A percentile compares a stretch with the other conserved stretches of the same genome.
Conservation (phyloP, 92 coral and sea anemone species). For the Micromussa lordhowensis region DNA sequence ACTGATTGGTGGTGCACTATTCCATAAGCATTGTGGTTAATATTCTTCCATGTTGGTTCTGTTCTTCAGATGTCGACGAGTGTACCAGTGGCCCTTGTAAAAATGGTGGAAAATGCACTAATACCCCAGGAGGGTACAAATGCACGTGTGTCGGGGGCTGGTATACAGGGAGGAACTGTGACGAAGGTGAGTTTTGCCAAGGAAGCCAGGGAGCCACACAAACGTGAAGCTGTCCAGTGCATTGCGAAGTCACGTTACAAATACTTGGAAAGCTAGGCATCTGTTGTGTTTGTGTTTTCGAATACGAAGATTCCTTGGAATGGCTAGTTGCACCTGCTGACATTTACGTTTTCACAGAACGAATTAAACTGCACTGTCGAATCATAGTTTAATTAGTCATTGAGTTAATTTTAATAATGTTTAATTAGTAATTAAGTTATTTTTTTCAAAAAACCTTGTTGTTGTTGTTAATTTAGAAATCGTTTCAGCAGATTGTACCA, state of each 20-base stretch:
- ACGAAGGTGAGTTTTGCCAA: constrained; percentile 9
- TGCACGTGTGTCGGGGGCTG: constrained; percentile 38
- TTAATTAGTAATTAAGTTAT: no score
- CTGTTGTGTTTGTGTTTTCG: no score
- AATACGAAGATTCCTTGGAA: background rate
- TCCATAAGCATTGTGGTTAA: no score
- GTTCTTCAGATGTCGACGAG: constrained; percentile 24
- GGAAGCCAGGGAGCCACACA: background rate
- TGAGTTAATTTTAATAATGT: no score
- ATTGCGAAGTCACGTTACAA: background rate
- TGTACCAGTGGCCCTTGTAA: constrained; percentile 31
- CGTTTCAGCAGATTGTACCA: no score
- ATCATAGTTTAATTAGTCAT: no score
- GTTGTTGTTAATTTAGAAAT: no score
- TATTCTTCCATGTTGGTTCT: background rate
- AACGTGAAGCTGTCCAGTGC: background rate
- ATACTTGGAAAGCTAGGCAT: no score
- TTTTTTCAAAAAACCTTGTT: no score
- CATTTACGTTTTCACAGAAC: background rate
- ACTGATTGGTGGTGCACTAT: no score
- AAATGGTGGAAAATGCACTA: constrained; percentile 31
- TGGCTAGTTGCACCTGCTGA: background rate
- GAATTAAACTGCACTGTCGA: background rate
- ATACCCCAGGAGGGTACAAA: constrained; percentile 30
- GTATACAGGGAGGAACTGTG: constrained; percentile 52